A percentile compares a stretch with the other conserved stretches of the same genome.
Evolutionary conservation across 2,113 vertebrate genomes (phyloP).

Genomic region (Daphoenositta chrysoptera): DNA sequence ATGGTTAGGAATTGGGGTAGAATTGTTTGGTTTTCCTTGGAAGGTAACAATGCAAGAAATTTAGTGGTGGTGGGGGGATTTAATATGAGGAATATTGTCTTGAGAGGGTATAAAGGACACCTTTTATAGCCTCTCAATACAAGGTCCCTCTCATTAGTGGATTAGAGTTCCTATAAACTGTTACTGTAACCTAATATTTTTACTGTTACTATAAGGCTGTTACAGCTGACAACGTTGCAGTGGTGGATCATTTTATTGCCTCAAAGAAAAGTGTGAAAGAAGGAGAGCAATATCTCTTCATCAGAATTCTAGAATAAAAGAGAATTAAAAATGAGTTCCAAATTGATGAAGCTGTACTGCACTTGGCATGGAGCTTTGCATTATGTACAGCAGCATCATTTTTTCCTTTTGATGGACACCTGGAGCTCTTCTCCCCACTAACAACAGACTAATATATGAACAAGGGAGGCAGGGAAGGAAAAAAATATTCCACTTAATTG

Average conservation of each 20-base stretch:
- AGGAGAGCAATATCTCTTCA: background rate
- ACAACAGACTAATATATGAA: background rate
- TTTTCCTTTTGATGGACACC: background rate
- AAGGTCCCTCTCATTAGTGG: background rate
- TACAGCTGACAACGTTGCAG: background rate
- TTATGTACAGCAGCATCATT: background rate
- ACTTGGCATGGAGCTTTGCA: background rate
- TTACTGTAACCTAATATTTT: background rate
- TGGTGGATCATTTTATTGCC: background rate
- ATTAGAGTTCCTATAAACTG: background rate
- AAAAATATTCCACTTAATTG: background rate
- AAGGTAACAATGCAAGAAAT: background rate
- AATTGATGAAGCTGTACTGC: background rate
- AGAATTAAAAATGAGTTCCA: background rate
- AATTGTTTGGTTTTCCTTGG: background rate
- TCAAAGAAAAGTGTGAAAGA: background rate
- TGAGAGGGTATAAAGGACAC: background rate
- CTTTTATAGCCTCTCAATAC: background rate
- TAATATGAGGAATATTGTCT: background rate
- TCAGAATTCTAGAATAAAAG: background rate
- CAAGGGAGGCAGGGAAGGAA: background rate
- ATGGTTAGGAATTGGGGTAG: background rate
- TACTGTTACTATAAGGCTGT: background rate
- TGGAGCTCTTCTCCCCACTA: background rate
- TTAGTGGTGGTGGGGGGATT: background rate